Percentiles rank a stretch among this genome's conserved stretches.
These are phyloP conservation scores for Coryphaenoides rupestris DNA, from an alignment of 2,113 vertebrate species.

Conservation along the genomic window DNA sequence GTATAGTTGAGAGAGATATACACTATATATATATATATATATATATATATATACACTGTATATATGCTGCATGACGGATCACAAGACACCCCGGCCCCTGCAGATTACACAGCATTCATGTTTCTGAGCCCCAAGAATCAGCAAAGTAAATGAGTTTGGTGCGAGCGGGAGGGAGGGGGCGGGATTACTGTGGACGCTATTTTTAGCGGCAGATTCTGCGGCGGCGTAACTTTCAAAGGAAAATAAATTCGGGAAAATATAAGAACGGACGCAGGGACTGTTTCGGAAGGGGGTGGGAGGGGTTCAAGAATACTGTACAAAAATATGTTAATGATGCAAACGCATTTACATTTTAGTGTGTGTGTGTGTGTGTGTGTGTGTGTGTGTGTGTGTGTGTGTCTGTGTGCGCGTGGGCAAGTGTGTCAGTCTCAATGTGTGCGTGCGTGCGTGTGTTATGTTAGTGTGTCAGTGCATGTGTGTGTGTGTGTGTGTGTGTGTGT, in stretches of 20 bases:
- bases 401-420: too few relatives aligned
- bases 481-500: too few relatives aligned
- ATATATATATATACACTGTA: neutral
- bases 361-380: too few relatives aligned
- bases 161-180: neutral
- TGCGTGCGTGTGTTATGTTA: too few relatives aligned
- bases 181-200: slow-evolving; percentile 33
- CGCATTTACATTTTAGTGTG: too few relatives aligned
- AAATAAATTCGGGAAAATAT: slow-evolving; percentile 1
- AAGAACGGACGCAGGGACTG: neutral
- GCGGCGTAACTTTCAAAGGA: neutral
- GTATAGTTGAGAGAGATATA: too few relatives aligned
- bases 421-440: too few relatives aligned
- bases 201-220: slow-evolving; percentile 33
- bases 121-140: neutral
- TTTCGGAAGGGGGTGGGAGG: slow-evolving; percentile 5
- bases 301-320: neutral
- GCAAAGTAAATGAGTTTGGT: neutral
- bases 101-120: slow-evolving; percentile 13
- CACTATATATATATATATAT: neutral
- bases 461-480: too few relatives aligned
- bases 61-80: slow-evolving; percentile 29
- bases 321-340: too few relatives aligned
- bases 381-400: too few relatives aligned
- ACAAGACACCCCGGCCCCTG: slow-evolving; percentile 39